These are phyloP conservation scores for Drosophila prolongata DNA, from an alignment of 2,888 invertebrate species.

Conservation along the genomic window DNA sequence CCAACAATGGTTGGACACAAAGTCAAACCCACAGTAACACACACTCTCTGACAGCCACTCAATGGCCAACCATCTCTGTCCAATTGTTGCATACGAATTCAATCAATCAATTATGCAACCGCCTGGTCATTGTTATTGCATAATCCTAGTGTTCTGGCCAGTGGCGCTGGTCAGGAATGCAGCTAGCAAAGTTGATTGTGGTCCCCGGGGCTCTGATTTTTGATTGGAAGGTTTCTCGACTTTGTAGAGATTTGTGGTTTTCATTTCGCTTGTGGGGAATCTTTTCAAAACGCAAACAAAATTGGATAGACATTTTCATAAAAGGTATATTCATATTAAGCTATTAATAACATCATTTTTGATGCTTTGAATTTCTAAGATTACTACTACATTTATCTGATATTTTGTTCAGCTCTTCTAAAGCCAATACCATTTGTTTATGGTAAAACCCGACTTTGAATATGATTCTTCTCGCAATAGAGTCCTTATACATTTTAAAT, in stretches of 20 bases:
- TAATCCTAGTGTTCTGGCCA: conserved; percentile 26
- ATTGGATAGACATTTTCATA: no score
- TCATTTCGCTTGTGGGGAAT: not conserved
- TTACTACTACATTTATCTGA: no score
- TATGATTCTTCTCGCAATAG: not conserved
- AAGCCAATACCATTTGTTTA: no score
- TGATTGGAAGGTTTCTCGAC: conserved; percentile 8
- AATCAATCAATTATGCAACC: conserved; percentile 75
- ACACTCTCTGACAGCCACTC: conserved; percentile 25
- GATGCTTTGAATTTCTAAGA: no score
- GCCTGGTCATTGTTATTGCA: conserved; percentile 53
- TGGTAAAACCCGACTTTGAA: no score
- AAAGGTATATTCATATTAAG: no score
- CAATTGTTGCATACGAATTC: conserved; percentile 71
- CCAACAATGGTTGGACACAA: conserved; percentile 28
- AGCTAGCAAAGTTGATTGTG: conserved; percentile 19
- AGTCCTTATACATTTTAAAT: not conserved
- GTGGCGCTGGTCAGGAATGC: conserved; percentile 15
- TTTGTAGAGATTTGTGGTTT: conserved; percentile 9
- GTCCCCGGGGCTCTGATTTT: conserved; percentile 18
- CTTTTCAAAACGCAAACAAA: not conserved
- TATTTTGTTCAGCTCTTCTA: no score
- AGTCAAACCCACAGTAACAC: conserved; percentile 1
- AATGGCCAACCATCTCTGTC: conserved; percentile 34
- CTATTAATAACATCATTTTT: no score